These are phyloP conservation scores for Drosophila nigricruria DNA, from an alignment of 2,888 invertebrate genomes.

Conservation along the genomic window DNA sequence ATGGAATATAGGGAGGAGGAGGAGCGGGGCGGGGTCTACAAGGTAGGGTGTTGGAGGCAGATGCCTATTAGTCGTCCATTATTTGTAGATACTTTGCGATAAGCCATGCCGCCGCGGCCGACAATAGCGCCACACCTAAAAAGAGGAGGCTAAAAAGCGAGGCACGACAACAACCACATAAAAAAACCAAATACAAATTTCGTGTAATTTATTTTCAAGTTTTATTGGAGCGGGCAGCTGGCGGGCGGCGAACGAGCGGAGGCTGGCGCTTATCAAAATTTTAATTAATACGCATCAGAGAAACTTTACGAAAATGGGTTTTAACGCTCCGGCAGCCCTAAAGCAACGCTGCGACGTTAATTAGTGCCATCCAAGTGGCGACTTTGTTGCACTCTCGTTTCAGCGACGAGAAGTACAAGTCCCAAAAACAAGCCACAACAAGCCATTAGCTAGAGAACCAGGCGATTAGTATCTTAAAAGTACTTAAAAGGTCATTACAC, in stretches of 20 bases:
- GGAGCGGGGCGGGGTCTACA: constrained; percentile 1
- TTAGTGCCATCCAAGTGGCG: constrained; percentile 77
- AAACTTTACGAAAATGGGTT: constrained; percentile 72
- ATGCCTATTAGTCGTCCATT: constrained; percentile 75
- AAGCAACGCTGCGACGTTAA: constrained; percentile 69
- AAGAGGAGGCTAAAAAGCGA: constrained; percentile 33
- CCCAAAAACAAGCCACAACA: constrained; percentile 71
- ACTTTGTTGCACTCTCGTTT: constrained; percentile 72
- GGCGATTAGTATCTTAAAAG: constrained; percentile 80
- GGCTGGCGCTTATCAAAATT: constrained; percentile 75
- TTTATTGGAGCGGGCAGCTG: constrained; percentile 58
- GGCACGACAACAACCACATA: constrained; percentile 18
- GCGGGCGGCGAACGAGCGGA: constrained; percentile 7
- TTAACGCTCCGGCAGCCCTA: constrained; percentile 62
- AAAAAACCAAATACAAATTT: constrained; percentile 56
- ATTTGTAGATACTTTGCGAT: constrained; percentile 78
- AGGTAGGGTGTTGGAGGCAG: constrained; percentile 35
- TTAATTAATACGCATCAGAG: constrained; percentile 80
- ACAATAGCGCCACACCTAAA: constrained; percentile 72
- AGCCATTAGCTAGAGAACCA: constrained; percentile 73
- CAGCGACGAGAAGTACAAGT: constrained; percentile 32
- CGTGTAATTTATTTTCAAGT: constrained; percentile 76
- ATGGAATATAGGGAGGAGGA: background rate
- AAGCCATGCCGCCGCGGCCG: constrained; percentile 57
- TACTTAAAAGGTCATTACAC: constrained; percentile 81